Evolutionary conservation across 2,113 vertebrate genomes (phyloP).

Genomic region (Heterotis niloticus): DNA sequence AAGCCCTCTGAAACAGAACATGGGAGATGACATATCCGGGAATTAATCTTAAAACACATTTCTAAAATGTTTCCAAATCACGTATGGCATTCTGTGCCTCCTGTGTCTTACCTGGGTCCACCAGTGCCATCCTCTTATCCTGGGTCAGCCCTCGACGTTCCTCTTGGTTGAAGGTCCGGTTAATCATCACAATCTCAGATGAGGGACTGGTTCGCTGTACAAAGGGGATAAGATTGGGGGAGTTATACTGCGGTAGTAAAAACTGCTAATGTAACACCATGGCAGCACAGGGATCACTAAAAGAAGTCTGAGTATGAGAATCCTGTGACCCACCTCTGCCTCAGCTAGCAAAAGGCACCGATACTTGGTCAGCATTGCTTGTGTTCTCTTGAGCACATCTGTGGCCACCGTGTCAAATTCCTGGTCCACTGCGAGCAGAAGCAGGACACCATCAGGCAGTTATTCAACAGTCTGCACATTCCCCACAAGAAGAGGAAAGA

Average conservation of each 20-base stretch:
- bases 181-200: conserved; percentile 97
- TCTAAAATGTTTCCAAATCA: background rate
- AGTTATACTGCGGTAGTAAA: background rate
- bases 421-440: conserved; percentile 74
- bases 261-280: too few relatives aligned
- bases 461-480: background rate
- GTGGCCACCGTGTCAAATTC: conserved; percentile 88
- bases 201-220: conserved; percentile 83
- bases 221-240: background rate
- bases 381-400: conserved; percentile 86
- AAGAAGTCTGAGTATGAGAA: too few relatives aligned
- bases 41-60: background rate
- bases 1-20: conserved; percentile 74
- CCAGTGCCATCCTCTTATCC: conserved; percentile 86
- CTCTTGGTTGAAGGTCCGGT: conserved; percentile 96
- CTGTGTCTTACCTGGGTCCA: conserved; percentile 81
- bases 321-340: conserved; percentile 76
- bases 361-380: conserved; percentile 96
- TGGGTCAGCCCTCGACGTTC: conserved; percentile 85
- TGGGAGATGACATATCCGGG: background rate
- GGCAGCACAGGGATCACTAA: too few relatives aligned
- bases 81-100: background rate
- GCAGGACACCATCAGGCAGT: background rate
- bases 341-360: conserved; percentile 91
- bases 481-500: background rate